Evolutionary conservation across 2,113 vertebrate species (phyloP).

Genomic region (Martes martes): DNA sequence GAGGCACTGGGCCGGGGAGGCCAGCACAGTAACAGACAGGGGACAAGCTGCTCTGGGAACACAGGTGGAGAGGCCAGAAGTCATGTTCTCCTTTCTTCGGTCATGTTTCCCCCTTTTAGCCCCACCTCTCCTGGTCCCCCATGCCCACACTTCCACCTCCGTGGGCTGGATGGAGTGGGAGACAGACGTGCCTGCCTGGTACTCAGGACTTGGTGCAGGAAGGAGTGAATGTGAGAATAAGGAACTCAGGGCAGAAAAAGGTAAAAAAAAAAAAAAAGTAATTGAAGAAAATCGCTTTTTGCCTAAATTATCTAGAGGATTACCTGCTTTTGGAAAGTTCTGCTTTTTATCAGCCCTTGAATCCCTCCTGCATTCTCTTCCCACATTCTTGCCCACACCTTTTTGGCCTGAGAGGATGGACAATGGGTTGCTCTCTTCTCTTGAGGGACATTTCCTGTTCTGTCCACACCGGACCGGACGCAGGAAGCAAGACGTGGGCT

Average conservation of each 20-base stretch:
- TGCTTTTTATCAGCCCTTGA: slow-evolving; percentile 20
- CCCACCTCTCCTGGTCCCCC: too few species aligned
- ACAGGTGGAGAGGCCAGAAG: background rate
- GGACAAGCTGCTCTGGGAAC: background rate
- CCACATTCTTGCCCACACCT: background rate
- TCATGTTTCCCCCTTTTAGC: background rate
- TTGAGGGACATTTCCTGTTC: background rate
- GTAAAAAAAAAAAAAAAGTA: background rate
- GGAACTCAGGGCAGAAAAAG: slow-evolving; percentile 38
- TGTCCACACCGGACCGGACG: rapidly evolving
- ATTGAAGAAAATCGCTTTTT: slow-evolving; percentile 50
- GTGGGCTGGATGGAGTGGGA: slow-evolving; percentile 51
- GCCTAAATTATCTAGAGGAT: slow-evolving; percentile 45
- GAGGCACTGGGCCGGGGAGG: background rate
- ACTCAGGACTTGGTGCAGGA: slow-evolving; percentile 57
- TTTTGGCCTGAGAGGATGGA: background rate
- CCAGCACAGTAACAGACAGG: background rate
- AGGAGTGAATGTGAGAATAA: slow-evolving; percentile 63
- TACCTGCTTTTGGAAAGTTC: slow-evolving; percentile 51
- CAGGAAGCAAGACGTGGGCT: background rate
- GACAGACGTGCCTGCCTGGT: slow-evolving; percentile 68
- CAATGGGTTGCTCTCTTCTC: background rate
- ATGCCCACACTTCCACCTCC: background rate
- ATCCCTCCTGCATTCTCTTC: background rate
- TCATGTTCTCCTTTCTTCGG: background rate